Conservation (phyloP, 2,797 vertebrate species). For the Sandelia bainsii region DNA sequence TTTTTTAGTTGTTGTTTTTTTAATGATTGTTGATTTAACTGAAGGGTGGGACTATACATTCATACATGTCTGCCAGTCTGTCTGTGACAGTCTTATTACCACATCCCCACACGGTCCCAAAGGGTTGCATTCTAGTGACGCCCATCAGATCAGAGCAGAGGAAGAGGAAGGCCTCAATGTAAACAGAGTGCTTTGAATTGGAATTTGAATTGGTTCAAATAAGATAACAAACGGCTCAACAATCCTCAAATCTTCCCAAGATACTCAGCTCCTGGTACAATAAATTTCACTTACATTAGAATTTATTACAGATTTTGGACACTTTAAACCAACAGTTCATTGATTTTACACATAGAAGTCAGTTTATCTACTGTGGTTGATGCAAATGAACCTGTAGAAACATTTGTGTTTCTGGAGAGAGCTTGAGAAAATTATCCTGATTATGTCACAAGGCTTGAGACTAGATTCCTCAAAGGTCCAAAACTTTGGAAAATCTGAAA, state of each 20-base stretch:
- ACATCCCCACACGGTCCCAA: constrained; percentile 57
- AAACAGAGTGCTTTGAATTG: constrained; percentile 75
- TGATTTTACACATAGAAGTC: neutral
- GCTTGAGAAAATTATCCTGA: too few species aligned
- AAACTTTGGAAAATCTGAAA: neutral
- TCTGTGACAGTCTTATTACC: constrained; percentile 65
- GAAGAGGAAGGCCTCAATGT: constrained; percentile 76
- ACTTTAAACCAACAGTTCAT: neutral
- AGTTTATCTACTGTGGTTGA: neutral
- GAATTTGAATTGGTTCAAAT: constrained; percentile 65
- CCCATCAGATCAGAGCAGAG: constrained; percentile 68
- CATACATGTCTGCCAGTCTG: constrained; percentile 52
- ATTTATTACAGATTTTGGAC: neutral
- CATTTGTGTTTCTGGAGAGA: too few species aligned
- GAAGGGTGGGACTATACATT: constrained; percentile 53
- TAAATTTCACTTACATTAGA: neutral
- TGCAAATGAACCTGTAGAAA: too few species aligned
- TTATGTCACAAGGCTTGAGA: too few species aligned
- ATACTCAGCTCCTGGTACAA: neutral
- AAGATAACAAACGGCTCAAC: constrained; percentile 46
- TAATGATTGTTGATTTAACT: constrained; percentile 9
- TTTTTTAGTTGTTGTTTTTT: neutral
- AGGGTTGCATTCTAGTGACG: constrained; percentile 66
- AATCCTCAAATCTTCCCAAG: constrained; percentile 12
- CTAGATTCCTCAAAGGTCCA: too few species aligned